phyloP scores from a whole-genome alignment of 2,888 invertebrate species.

The Macrophya annulata region DNA sequence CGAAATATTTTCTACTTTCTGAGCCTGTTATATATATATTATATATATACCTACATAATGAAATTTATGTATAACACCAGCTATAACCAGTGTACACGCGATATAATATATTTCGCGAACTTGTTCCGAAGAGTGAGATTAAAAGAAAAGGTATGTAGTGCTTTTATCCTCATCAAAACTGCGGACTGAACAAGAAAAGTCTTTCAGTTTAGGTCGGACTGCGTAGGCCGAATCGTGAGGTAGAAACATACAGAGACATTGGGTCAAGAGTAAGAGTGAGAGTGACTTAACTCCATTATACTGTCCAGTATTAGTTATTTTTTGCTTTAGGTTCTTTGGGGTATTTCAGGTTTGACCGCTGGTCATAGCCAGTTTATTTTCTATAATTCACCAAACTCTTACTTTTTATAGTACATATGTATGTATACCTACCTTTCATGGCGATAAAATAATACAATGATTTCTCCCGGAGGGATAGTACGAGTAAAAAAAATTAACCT shows the following conservation, averaged over 20 bases:
- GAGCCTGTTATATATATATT: not conserved
- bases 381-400: constrained; percentile 2
- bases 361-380: constrained; percentile 3
- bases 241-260: not conserved
- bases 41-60: too few species aligned
- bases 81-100: not conserved
- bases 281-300: not conserved
- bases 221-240: not conserved
- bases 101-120: not conserved
- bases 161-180: not conserved
- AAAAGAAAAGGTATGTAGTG: not conserved
- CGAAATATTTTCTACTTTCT: not conserved
- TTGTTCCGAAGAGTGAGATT: constrained; percentile 4
- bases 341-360: constrained; percentile 9
- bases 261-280: not conserved
- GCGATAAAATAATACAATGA: constrained; percentile 23
- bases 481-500: not conserved
- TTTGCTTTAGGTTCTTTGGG: not conserved
- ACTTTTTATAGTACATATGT: constrained; percentile 7
- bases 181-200: constrained; percentile 10
- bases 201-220: constrained; percentile 2
- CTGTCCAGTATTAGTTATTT: constrained; percentile 3
- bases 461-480: not conserved
- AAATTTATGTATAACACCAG: not conserved
- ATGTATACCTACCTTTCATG: not conserved